Evolutionary conservation across 2,888 invertebrate species (phyloP), one percentile per base, ranked within the genome.

Genomic region (Dasysyrphus tricinctus): DNA sequence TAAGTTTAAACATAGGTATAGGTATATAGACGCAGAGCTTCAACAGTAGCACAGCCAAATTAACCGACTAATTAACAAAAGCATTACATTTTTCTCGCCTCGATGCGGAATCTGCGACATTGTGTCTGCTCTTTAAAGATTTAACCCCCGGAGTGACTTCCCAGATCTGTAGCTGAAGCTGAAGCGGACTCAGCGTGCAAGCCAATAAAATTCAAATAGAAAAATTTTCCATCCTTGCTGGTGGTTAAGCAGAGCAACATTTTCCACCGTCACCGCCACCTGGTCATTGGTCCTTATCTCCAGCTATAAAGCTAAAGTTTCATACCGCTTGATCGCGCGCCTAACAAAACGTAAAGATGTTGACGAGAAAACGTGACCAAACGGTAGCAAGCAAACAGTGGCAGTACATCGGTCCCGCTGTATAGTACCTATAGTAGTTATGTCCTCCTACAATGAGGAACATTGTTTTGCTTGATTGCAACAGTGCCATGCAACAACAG

Each of bases 341-440:
- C 82, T 82, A 86, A 82, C 82, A 82, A 86, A 82, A 81, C 86
- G 86, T 75, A 72, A 75, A 82, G 82, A 86, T 82, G 86, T 82
- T 79, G 86, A 86, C 82, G 86, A 82, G 82, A 86, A 86, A 86
- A 86, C 86, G 86, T 86, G 86, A 86, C 86, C 86, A 82, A 86
- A 86, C 86, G 82, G 86, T 86, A 86, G 86, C 86, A 82, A 56
- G 74, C 51, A 78, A 86, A 78, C 82, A 79, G 82, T 78, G 86
- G 82, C 82, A 86, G 72, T 86, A 86, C 86, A 86, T 82, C 65
- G 86, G 75, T 86, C 74, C 75, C 74, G 75, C 70, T 82, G 82
- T 24, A 67, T 34, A 24, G 24, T 3, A n/a, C n/a, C n/a, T n/a
- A 24, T 24, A 14, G 47, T 65, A n/a, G 49, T 82, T 82, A 61